These are phyloP conservation scores for Acleris emargana DNA, from an alignment of 2,888 invertebrate genomes.

Conservation along the genomic window DNA sequence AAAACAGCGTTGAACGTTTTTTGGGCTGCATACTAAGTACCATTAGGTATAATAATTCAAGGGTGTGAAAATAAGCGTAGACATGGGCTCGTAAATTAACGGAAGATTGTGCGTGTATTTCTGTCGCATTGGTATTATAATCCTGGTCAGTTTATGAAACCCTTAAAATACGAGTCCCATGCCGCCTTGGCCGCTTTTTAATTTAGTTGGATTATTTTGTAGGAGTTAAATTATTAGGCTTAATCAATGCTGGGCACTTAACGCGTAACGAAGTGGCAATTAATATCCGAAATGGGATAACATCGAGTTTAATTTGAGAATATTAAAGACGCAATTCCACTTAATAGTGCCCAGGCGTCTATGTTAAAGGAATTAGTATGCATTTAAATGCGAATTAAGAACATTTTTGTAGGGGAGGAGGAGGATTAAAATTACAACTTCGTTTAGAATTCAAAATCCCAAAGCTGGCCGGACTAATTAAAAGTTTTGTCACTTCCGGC, in stretches of 20 bases:
- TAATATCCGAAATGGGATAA: constrained; percentile 11
- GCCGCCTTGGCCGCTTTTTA: background rate
- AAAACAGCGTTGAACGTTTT: too few relatives aligned
- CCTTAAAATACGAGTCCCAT: too few relatives aligned
- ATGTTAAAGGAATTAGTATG: background rate
- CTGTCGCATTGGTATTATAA: too few relatives aligned
- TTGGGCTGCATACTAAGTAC: too few relatives aligned
- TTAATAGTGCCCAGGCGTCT: constrained; percentile 2
- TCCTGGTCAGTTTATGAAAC: too few relatives aligned
- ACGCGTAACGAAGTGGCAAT: constrained; percentile 20
- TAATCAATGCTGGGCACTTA: constrained; percentile 8
- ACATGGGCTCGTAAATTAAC: too few relatives aligned
- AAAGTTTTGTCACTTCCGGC: constrained; percentile 23
- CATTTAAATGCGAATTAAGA: constrained; percentile 20
- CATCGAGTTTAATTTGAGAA: constrained; percentile 16
- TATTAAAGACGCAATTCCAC: background rate
- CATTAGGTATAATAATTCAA: too few relatives aligned
- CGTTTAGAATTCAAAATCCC: constrained; percentile 20
- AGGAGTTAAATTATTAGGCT: background rate
- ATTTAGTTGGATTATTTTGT: background rate
- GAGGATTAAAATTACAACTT: constrained; percentile 19
- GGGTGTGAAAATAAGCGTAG: too few relatives aligned
- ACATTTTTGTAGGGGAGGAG: constrained; percentile 5
- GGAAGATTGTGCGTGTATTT: too few relatives aligned
- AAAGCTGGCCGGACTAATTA: constrained; percentile 28